Evolutionary conservation across 2,113 vertebrate genomes (phyloP), one percentile per base, ranked within the genome.

Genomic region (Pseudorasbora parva): DNA sequence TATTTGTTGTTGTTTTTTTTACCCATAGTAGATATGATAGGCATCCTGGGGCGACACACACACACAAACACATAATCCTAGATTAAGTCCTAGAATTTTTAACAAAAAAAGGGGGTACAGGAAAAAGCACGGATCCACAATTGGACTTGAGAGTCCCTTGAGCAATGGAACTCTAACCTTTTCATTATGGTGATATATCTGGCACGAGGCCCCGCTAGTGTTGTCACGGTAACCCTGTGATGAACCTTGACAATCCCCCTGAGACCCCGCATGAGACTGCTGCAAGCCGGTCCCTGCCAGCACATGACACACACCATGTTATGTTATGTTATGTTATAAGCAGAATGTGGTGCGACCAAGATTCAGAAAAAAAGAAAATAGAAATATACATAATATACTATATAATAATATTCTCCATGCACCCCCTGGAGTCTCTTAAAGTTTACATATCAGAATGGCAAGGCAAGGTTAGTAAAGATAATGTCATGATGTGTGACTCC

Each of bases 131-230:
- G 49, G 64, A 60, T 12, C 12, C 57, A 11, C 59, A 30, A 64
- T n/a, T 68, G 47, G 74, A 14, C 45, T 1, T 62, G 45, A 59
- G 14, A 19, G 47, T 68, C 79, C 79, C 79, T 56, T 54, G 76
- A 75, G 59, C 76, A 72, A 74, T 45, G 43, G 8, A 69, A 51
- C 83, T 47, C 23, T 72, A 87, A 57, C 68, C 27, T 80, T 80
- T 87, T 82, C 62, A 82, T 75, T 73, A 85, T 72, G 30, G 74
- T 77, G 71, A 49, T 62, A 76, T 41, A 76, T 47, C 62, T 80
- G 57, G 54, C 59, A 76, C 43, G 23, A 62, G 25, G 41, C 43
- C 76, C 71, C 69, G 25, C 62, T 78, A 47, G 85, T 82, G 85
- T 62, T 37, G 56, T 81, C 54, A 76, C 43, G 23, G 59, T 78